A percentile compares a stretch with the other conserved stretches of the same genome.
These are phyloP conservation scores for Manacus vitellinus DNA, from an alignment of 2,113 vertebrate genomes.

Conservation along the genomic window DNA sequence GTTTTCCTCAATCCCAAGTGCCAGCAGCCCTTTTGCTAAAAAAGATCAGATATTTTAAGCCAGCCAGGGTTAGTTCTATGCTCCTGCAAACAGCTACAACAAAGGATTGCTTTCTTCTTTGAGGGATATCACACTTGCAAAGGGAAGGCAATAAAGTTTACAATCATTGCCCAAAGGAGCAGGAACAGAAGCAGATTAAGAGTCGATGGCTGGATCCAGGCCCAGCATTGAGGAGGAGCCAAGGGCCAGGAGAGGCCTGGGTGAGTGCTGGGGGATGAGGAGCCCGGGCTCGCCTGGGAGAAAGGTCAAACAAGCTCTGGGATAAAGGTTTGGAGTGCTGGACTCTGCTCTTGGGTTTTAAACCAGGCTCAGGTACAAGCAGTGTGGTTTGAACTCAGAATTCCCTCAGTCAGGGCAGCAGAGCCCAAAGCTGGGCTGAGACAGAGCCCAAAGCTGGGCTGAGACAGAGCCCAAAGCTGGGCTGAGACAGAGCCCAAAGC, in stretches of 20 bases:
- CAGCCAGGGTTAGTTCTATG: neutral
- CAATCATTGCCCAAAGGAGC: neutral
- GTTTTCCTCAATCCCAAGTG: neutral
- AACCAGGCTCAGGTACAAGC: neutral
- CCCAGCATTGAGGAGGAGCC: conserved; percentile 33
- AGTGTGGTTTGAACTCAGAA: neutral
- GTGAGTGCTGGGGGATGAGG: neutral
- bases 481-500: too few relatives aligned
- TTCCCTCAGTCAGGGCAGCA: neutral
- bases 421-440: neutral
- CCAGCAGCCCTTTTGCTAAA: neutral
- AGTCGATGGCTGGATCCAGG: neutral
- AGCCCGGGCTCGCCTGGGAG: neutral
- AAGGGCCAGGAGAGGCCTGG: neutral
- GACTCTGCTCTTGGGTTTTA: neutral
- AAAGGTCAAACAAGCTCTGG: conserved; percentile 1
- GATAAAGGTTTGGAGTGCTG: neutral
- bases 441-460: neutral
- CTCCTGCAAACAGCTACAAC: neutral
- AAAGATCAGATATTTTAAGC: neutral
- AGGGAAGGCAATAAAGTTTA: conserved; percentile 31
- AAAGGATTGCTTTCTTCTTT: conserved; percentile 2
- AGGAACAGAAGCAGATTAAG: conserved; percentile 4
- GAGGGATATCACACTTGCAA: neutral
- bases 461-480: fast-evolving